Conservation (phyloP, 2,113 vertebrate genomes). For the Takifugu flavidus region DNA sequence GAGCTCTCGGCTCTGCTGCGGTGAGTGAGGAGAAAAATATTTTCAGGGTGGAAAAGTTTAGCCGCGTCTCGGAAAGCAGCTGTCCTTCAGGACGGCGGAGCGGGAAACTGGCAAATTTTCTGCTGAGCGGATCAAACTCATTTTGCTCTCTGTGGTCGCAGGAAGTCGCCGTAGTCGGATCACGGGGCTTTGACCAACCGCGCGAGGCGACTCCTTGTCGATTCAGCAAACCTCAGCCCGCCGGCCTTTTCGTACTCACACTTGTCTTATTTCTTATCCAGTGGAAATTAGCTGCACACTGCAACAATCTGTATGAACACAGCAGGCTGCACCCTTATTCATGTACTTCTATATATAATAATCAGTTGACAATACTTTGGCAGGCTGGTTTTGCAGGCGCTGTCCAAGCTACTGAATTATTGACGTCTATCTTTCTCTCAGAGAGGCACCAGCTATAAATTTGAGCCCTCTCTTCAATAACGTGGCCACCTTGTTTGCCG, state of each 20-base stretch:
- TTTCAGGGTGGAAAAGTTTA: slow-evolving; percentile 67
- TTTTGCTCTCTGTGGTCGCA: no score
- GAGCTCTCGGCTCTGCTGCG: slow-evolving; percentile 58
- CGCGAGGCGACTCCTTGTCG: neutral
- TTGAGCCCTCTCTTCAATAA: neutral
- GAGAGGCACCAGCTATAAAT: slow-evolving; percentile 13
- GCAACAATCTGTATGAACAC: slow-evolving; percentile 3
- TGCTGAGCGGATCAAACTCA: neutral
- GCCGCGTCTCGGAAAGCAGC: slow-evolving; percentile 54
- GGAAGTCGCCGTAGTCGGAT: no score
- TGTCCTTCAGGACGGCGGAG: slow-evolving; percentile 30
- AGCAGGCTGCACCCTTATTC: neutral
- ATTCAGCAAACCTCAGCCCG: slow-evolving; percentile 12
- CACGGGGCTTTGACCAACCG: no score
- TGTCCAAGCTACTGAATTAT: slow-evolving; percentile 56
- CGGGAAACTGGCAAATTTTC: neutral
- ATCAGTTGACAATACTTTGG: no score
- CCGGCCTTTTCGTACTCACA: slow-evolving; percentile 9
- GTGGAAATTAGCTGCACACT: slow-evolving; percentile 30
- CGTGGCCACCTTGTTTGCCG: neutral
- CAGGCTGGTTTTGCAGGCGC: slow-evolving; percentile 30
- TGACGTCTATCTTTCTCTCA: slow-evolving; percentile 19
- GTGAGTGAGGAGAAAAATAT: slow-evolving; percentile 51
- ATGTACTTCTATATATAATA: neutral
- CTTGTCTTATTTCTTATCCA: slow-evolving; percentile 12